These are phyloP conservation scores for Plecturocebus donacophilus DNA, from an alignment of 2,113 vertebrate genomes.

Conservation along the genomic window DNA sequence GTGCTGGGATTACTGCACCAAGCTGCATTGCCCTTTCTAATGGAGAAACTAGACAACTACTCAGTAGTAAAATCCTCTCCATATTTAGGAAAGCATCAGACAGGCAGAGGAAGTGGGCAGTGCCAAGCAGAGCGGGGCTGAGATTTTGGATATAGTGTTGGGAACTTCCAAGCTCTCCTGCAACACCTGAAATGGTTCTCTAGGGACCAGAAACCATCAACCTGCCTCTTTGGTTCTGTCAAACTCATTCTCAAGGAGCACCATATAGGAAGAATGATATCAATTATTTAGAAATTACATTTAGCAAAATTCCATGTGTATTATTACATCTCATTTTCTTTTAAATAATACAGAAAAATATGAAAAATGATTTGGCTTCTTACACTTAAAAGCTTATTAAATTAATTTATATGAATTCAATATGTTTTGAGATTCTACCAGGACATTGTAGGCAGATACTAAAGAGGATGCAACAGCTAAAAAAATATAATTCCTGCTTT, in stretches of 20 bases:
- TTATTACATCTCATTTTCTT: not conserved
- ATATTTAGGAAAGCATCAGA: not conserved
- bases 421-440: not conserved
- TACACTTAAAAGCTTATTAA: not conserved
- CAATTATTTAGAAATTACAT: not conserved
- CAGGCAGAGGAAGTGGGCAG: not conserved
- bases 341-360: not conserved
- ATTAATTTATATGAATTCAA: not conserved
- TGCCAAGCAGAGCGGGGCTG: not conserved
- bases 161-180: not conserved
- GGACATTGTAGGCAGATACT: not conserved
- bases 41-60: not conserved
- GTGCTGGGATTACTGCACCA: too few species aligned
- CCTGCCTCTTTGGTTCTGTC: not conserved
- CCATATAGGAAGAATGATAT: not conserved
- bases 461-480: not conserved
- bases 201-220: not conserved
- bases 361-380: not conserved
- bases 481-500: not conserved
- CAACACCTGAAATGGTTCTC: fast-evolving
- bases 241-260: not conserved
- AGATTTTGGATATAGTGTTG: fast-evolving
- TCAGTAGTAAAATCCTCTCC: not conserved
- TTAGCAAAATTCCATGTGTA: not conserved
- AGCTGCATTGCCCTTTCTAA: not conserved